Percentiles rank a stretch among this genome's conserved stretches.
Evolutionary conservation across 2,113 vertebrate genomes (phyloP).

Genomic region (Scomber japonicus): DNA sequence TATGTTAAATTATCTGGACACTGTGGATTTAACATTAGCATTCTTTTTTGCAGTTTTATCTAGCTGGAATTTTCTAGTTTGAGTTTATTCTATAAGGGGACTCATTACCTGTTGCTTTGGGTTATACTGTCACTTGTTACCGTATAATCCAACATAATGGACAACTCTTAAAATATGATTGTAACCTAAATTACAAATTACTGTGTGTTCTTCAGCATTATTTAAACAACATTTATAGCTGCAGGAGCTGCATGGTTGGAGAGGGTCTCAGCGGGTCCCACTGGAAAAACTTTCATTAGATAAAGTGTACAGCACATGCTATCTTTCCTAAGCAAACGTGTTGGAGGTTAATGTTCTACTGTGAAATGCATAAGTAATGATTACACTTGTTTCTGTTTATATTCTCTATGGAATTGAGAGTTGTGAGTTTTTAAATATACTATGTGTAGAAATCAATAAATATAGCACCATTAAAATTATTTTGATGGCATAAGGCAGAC

Average conservation of each 20-base stretch:
- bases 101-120: neutral
- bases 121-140: neutral
- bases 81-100: neutral
- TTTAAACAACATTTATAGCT: slow-evolving; percentile 13
- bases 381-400: neutral
- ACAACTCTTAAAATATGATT: neutral
- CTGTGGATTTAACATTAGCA: neutral
- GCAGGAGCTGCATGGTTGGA: neutral
- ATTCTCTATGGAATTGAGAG: neutral
- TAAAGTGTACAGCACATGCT: neutral
- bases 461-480: neutral
- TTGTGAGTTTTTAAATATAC: too few relatives aligned
- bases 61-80: neutral
- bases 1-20: neutral
- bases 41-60: neutral
- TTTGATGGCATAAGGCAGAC: neutral
- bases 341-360: neutral
- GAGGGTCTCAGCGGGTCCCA: neutral
- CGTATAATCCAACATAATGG: neutral
- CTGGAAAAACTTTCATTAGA: neutral
- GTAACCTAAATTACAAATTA: neutral
- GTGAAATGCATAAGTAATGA: slow-evolving; percentile 1
- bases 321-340: neutral
- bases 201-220: slow-evolving; percentile 9
- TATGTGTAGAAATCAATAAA: neutral